Base-by-base conservation (phyloP, 1,140 invertebrate species). In the Drosophila ananassae region DNA sequence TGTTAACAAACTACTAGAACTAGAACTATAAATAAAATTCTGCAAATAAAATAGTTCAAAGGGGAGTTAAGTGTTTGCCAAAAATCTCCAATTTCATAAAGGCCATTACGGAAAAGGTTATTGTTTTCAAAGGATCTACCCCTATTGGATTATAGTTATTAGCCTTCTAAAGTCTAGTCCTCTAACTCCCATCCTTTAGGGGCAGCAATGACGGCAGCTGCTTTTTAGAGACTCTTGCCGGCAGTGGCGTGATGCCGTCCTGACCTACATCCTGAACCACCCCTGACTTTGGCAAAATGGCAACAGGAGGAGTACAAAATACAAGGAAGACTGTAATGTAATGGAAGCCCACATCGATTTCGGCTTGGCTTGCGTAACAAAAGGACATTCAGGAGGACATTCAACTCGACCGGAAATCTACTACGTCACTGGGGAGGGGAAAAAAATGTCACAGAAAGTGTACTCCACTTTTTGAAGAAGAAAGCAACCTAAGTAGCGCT, bases 221-320 rank as follows among this genome's bases (percentile, higher is more conserved):
- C 44, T 44, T 39, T 41, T 46, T 63, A 21, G 3, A 6, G n/a
- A n/a, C 41, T 17, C 17, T 3, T n/a, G 28, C 48, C 17, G 52
- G 39, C 52, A 50, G 76, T 85, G 78, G 78, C 82, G 78, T 87
- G 82, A 87, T 78, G 74, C 46, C 71, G 46, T 37, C 71, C 62
- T 74, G 79, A 78, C 79, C 77, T 76, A 74, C 48, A 74, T 52
- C 63, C 60, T 0, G 39, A 53, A 66, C 47, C 63, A 67, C 30
- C 37, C 37, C 21, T 44, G 76, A 62, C 62, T 71, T 74, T 74
- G 54, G 64, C 60, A 55, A 77, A 81, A 73, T 50, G 46, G 47
- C 39, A 39, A 58, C 30, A 55, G 48, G 56, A 74, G 22, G 4
- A 17, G 9, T 44, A 12, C n/a, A 13, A 53, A 54, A 28, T 17